Evolutionary conservation across 2,113 vertebrate genomes (phyloP), one percentile per base, ranked within the genome.

Genomic region (Perognathus longimembris): DNA sequence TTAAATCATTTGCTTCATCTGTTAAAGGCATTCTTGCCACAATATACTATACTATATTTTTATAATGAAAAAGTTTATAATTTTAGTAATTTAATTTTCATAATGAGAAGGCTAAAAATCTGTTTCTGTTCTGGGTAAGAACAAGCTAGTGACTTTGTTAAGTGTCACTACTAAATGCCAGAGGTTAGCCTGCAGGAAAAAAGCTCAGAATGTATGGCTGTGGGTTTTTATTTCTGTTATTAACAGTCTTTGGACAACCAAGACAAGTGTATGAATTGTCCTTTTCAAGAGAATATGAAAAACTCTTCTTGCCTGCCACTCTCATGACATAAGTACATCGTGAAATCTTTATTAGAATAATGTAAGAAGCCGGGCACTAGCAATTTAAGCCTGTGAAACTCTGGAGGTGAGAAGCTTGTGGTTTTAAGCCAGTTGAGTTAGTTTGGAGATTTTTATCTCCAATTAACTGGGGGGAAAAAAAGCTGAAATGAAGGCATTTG

Each of bases 121-220:
- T 81, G n/a, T 73, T 94, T 89, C 71, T 78, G 18, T 89, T 83
- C 40, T 34, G 40, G 36, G 66, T 40, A 57, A 79, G 38, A 64
- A 59, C 66, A 54, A 86, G 24, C 76, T 40, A 77, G 24, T 84
- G 69, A 84, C n/a, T 73, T 81, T 76, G 28, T 69, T 89, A 89
- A 89, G 66, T 70, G 21, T 90, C 21, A 63, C 20, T 61, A 42
- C 36, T 50, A 36, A 95, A 11, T 85, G 30, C 32, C 50, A 82
- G 82, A 90, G 57, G 88, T 63, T 94, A 64, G 6, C 79, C 54
- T 93, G 42, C 36, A 88, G 38, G 34, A 89, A 94, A 84, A 85
- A 40, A 26, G 28, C 40, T 73, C 3, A 32, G 36, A 42, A n/a
- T 50, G 2, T 63, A n/a, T 38, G 45, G 8, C 75, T 93, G 15